Evolutionary conservation across 1,140 invertebrate genomes (phyloP).

Genomic region (Rhynchophorus ferrugineus): DNA sequence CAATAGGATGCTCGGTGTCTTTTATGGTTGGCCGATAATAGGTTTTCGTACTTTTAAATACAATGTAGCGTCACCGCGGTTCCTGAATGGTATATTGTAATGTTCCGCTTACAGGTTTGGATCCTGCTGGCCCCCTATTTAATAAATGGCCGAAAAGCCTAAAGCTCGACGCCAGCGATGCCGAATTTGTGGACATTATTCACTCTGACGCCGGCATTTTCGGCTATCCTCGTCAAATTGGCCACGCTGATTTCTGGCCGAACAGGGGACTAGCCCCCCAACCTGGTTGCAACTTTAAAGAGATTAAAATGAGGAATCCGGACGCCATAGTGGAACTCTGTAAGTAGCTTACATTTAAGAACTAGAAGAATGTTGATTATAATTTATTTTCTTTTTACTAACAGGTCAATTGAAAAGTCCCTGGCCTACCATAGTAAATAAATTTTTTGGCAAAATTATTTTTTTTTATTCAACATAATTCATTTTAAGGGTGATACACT

Average conservation of each 20-base stretch:
- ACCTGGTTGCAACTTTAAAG: conserved; percentile 54
- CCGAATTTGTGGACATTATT: conserved; percentile 69
- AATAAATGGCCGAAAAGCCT: conserved; percentile 38
- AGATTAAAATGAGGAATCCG: conserved; percentile 33
- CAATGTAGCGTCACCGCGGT: neutral
- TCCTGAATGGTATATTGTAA: conserved; percentile 1
- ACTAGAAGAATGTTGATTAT: neutral
- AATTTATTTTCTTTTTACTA: too few species aligned
- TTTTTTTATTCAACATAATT: too few species aligned
- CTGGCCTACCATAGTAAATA: too few species aligned
- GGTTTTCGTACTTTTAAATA: neutral
- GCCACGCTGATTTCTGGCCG: conserved; percentile 67
- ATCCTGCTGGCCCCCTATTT: conserved; percentile 52
- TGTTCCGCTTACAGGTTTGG: conserved; percentile 40
- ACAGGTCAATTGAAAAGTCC: too few species aligned
- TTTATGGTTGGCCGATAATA: neutral
- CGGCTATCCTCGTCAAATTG: conserved; percentile 51
- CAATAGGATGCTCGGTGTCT: neutral
- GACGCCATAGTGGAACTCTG: conserved; percentile 34
- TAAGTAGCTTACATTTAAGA: conserved; percentile 16
- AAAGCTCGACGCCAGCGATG: conserved; percentile 50
- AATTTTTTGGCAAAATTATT: too few species aligned
- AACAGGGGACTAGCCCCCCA: conserved; percentile 57
- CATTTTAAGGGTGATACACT: too few species aligned
- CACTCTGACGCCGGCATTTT: conserved; percentile 65